Conservation (phyloP, 2,113 vertebrate genomes). For the Pteronura brasiliensis region DNA sequence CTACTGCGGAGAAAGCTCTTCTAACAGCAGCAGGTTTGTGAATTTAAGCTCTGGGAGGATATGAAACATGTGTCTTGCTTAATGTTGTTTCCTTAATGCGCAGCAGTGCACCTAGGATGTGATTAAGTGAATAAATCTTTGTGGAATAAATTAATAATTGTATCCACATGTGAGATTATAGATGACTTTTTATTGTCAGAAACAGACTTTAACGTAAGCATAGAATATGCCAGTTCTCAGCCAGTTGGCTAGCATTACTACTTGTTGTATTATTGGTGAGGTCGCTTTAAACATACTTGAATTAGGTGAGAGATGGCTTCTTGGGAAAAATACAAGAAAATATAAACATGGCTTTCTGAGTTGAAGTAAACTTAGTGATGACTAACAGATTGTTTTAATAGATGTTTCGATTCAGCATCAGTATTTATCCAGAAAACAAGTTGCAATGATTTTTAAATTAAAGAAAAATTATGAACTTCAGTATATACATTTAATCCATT, state of each 20-base stretch:
- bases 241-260: neutral
- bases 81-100: conserved; percentile 49
- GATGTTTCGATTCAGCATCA: conserved; percentile 22
- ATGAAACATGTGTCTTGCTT: neutral
- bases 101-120: neutral
- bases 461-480: conserved; percentile 38
- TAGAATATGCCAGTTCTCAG: neutral
- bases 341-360: neutral
- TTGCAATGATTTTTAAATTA: conserved; percentile 50
- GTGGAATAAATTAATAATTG: conserved; percentile 50
- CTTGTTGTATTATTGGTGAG: neutral
- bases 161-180: neutral
- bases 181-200: neutral
- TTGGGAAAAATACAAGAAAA: neutral
- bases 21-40: conserved; percentile 27
- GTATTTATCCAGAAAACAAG: conserved; percentile 45
- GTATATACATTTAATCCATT: conserved; percentile 60
- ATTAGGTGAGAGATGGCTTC: neutral
- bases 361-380: neutral
- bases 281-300: neutral
- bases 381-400: neutral
- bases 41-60: conserved; percentile 7
- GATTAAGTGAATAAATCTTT: conserved; percentile 65
- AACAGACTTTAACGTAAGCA: neutral
- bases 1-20: conserved; percentile 44